phyloP scores from a whole-genome alignment of 2,113 vertebrate genomes.

The Phalacrocorax pelagicus region DNA sequence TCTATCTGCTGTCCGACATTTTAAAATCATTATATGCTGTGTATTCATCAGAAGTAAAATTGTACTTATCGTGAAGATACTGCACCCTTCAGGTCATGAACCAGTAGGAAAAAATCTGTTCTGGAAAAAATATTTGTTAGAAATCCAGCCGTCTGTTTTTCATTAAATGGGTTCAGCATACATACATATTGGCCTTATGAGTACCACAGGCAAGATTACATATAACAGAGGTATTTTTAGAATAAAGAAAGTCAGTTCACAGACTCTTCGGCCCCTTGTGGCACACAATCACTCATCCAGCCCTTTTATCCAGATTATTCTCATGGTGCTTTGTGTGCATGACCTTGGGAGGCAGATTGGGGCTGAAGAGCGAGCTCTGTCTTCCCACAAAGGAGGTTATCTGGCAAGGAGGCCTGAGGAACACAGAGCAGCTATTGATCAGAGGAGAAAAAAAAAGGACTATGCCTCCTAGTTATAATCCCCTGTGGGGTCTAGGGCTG shows the following conservation, averaged over 20 bases:
- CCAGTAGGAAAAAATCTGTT: not conserved
- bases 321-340: fast-evolving
- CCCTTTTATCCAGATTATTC: not conserved
- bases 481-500: not conserved
- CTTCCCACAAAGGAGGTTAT: not conserved
- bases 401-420: not conserved
- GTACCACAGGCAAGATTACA: not conserved
- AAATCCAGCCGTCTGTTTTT: not conserved
- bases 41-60: not conserved
- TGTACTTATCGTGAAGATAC: not conserved
- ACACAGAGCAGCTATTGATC: not conserved
- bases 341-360: not conserved
- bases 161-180: not conserved
- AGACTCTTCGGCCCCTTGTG: fast-evolving
- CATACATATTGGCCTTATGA: fast-evolving
- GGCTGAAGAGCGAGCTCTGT: not conserved
- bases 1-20: not conserved
- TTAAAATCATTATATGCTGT: not conserved
- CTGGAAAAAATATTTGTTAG: not conserved
- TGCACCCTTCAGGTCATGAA: not conserved
- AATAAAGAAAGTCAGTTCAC: not conserved
- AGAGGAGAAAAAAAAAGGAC: not conserved
- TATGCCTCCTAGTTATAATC: not conserved
- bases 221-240: not conserved
- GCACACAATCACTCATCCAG: not conserved